These are phyloP conservation scores for Atta texana DNA, from an alignment of 1,140 invertebrate genomes.

Conservation along the genomic window DNA sequence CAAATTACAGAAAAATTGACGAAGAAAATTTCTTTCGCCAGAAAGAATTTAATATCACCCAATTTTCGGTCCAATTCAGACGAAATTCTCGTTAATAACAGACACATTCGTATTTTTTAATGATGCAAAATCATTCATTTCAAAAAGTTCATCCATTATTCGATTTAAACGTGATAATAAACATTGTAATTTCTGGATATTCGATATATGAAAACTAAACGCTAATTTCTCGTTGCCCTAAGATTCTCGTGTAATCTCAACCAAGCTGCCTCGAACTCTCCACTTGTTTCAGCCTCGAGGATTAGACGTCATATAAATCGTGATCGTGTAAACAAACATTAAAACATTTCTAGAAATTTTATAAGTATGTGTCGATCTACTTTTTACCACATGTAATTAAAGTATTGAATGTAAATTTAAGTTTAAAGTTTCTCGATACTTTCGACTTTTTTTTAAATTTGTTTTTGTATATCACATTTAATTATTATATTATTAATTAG, in stretches of 20 bases:
- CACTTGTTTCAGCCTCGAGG: constrained; percentile 3
- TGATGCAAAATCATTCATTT: neutral
- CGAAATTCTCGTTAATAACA: no score
- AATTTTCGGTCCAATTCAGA: no score
- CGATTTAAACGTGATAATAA: neutral
- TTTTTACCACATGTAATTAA: neutral
- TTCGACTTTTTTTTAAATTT: neutral
- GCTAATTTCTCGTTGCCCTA: neutral
- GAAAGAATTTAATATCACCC: no score
- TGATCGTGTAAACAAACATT: neutral
- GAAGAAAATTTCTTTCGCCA: no score
- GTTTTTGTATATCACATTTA: constrained; percentile 4
- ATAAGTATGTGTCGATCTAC: neutral
- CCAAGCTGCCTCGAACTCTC: neutral
- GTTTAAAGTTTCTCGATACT: neutral
- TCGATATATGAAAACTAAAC: neutral
- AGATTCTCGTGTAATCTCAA: neutral
- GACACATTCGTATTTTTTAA: neutral
- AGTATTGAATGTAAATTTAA: neutral
- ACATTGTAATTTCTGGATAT: neutral
- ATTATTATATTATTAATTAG: neutral
- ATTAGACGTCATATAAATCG: neutral
- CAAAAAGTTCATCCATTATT: neutral
- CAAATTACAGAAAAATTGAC: no score
- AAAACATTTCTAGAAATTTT: constrained; percentile 30